Percentiles rank a stretch among this genome's conserved stretches.
Conservation (phyloP, 2,113 vertebrate genomes). For the Helogale parvula region DNA sequence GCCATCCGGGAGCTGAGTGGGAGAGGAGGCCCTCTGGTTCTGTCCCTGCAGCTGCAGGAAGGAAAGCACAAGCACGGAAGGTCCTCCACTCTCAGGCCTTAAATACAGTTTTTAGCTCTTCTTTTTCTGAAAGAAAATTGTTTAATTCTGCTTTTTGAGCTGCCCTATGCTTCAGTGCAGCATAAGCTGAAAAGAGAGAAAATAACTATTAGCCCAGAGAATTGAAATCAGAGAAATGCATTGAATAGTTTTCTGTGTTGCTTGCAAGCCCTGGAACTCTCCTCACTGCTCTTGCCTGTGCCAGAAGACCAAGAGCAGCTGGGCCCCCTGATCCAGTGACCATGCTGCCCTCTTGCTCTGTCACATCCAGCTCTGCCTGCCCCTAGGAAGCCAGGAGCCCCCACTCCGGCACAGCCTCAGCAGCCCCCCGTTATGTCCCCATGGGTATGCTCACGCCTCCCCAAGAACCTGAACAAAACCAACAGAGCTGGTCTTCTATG, state of each 20-base stretch:
- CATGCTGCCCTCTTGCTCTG: rapidly evolving
- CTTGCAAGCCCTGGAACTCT: not conserved
- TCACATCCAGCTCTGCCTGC: not conserved
- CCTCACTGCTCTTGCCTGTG: rapidly evolving
- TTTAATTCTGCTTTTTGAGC: not conserved
- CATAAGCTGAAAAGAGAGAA: not conserved
- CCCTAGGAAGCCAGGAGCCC: rapidly evolving
- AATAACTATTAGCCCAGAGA: not conserved
- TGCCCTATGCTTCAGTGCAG: not conserved
- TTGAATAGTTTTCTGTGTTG: not conserved
- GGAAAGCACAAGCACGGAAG: not conserved
- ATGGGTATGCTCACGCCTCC: not conserved
- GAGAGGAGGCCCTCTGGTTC: not conserved
- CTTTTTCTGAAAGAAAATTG: not conserved
- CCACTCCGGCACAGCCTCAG: not conserved
- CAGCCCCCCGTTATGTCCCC: rapidly evolving
- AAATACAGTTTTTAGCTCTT: not conserved
- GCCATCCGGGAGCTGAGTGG: rapidly evolving
- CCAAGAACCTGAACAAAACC: not conserved
- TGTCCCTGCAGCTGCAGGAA: rapidly evolving
- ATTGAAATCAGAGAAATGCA: not conserved
- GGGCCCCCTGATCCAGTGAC: too few relatives aligned
- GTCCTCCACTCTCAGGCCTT: not conserved
- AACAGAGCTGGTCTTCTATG: not conserved
- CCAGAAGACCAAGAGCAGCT: rapidly evolving